Evolutionary conservation across 2,888 invertebrate species (phyloP), one percentile per base, ranked within the genome.

Genomic region (Xylocampa areola): DNA sequence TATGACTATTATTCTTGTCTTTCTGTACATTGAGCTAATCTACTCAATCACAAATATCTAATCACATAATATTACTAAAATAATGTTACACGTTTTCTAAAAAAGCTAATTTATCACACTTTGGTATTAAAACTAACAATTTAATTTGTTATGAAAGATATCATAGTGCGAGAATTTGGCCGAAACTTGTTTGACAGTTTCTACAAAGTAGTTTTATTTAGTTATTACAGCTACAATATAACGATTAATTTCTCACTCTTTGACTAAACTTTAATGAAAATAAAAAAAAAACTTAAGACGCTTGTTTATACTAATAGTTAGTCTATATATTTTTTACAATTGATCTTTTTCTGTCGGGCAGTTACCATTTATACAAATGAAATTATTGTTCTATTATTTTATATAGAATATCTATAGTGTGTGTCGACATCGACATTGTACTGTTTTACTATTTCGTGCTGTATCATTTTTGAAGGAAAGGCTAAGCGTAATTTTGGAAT

Each of bases 21-120:
- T 85, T 85, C 69, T 72, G 73, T 77, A 76, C 69, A 74, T 81
- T 84, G 81, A 84, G 82, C 81, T 82, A 80, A 59, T 64, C 69
- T 73, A 74, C 66, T 65, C 71, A 77, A 72, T 73, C 64, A 76
- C 70, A 70, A 65, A 50, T 58, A 39, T 57, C 73, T 75, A 74
- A 72, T 72, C 59, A 63, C 57, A 58, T 65, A n/a, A n/a, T n/a
- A 63, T 73, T 55, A 70, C 59, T 74, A 69, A 71, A 60, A 55
- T 52, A 62, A 62, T 63, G 44, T 68, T 57, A 35, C 63, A 62
- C 52, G 53, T 76, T 51, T 52, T 69, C 73, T 78, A 80, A 73
- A 76, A 76, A 76, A 74, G 72, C 77, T 82, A 82, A 60, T 79
- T 79, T 85, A 86, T 87, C 85, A 87, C 86, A 82, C 81, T 78